Evolutionary conservation across 2,113 vertebrate genomes (phyloP).

Genomic region (Porphyrio hochstetteri): DNA sequence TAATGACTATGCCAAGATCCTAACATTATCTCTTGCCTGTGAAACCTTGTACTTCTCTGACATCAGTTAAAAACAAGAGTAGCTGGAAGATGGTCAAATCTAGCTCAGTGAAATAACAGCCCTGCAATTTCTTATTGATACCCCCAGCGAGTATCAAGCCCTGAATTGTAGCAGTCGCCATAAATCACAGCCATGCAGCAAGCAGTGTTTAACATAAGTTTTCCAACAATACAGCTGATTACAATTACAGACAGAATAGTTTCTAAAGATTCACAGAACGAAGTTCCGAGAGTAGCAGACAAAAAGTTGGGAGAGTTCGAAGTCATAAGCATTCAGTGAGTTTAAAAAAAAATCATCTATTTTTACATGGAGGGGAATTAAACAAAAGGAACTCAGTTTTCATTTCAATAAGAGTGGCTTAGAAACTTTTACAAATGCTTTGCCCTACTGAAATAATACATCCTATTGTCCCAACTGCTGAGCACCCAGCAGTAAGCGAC

Average conservation of each 20-base stretch:
- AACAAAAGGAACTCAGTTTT: constrained; percentile 32
- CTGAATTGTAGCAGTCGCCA: background rate
- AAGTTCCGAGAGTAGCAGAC: background rate
- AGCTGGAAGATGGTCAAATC: constrained; percentile 27
- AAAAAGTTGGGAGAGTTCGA: background rate
- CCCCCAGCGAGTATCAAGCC: background rate
- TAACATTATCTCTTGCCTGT: background rate
- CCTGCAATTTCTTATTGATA: background rate
- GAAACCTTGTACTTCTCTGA: background rate
- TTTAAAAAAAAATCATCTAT: background rate
- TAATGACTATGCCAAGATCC: background rate
- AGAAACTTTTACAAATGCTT: constrained; percentile 32
- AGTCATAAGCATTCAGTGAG: background rate
- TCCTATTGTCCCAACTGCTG: constrained; percentile 22
- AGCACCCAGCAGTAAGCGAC: constrained; percentile 1
- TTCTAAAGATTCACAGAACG: constrained; percentile 9
- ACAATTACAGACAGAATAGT: background rate
- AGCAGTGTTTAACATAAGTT: background rate
- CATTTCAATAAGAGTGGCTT: constrained; percentile 1
- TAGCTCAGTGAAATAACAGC: background rate
- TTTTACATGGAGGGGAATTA: background rate
- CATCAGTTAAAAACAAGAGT: background rate
- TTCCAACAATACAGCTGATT: constrained; percentile 10
- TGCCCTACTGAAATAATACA: constrained; percentile 42
- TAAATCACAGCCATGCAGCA: constrained; percentile 14